Percentiles rank a stretch among this genome's conserved stretches.
phyloP scores from a whole-genome alignment of 1,140 invertebrate species.

The Caenorhabditis brenneri region DNA sequence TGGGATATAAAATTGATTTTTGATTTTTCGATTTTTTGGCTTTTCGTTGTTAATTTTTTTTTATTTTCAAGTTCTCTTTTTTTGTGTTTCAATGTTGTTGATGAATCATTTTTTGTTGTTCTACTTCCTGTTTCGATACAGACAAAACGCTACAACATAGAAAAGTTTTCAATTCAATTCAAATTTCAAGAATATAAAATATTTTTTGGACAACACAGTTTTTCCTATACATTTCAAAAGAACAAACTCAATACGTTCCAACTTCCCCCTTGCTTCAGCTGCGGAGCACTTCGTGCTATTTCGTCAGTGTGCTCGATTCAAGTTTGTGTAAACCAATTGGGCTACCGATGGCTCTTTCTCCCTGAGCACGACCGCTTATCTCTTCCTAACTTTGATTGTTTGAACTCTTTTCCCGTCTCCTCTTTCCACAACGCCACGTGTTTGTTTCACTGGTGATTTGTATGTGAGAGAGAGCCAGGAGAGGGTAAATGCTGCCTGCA shows the following conservation, averaged over 20 bases:
- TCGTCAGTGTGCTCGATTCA: background rate
- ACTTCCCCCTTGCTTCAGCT: background rate
- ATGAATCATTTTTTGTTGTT: background rate
- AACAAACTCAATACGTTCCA: background rate
- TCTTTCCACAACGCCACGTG: background rate
- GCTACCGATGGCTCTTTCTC: background rate
- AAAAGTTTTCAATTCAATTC: background rate
- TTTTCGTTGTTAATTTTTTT: conserved; percentile 1
- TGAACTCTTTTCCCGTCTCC: conserved; percentile 4
- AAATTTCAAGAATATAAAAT: too few species aligned
- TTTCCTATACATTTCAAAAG: background rate
- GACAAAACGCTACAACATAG: background rate
- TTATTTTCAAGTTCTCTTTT: background rate
- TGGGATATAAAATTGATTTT: conserved; percentile 59
- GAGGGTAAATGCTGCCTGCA: background rate
- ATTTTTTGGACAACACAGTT: too few species aligned
- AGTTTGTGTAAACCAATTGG: conserved; percentile 34
- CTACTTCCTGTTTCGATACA: background rate
- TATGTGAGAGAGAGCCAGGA: background rate
- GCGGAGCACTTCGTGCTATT: background rate
- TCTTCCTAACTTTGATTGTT: conserved; percentile 2
- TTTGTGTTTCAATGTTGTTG: background rate
- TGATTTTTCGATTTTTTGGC: conserved; percentile 15
- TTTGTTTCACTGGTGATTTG: conserved; percentile 5
- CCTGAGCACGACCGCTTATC: background rate